Percentiles rank a stretch among this genome's conserved stretches.
These are phyloP conservation scores for Nylanderia fulva DNA, from an alignment of 1,140 invertebrate genomes.

Conservation along the genomic window DNA sequence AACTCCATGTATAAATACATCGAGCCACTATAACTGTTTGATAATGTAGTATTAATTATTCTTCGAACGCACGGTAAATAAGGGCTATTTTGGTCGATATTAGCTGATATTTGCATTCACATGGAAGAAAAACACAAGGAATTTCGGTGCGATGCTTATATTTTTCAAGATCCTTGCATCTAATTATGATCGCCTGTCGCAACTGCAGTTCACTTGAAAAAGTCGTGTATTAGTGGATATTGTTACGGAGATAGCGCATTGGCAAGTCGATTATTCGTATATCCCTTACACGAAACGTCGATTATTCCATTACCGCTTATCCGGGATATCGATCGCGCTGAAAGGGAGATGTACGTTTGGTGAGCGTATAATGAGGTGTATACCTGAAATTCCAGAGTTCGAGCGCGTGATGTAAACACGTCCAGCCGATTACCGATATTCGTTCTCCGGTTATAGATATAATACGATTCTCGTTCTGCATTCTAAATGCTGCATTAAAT, in stretches of 20 bases:
- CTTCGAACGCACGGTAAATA: background rate
- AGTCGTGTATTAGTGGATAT: constrained; percentile 65
- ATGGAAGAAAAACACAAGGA: background rate
- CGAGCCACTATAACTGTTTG: background rate
- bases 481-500: constrained; percentile 27
- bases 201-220: constrained; percentile 44
- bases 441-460: constrained; percentile 41
- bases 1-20: constrained; percentile 6
- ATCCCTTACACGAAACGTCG: constrained; percentile 72
- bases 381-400: constrained; percentile 62
- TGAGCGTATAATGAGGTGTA: constrained; percentile 63
- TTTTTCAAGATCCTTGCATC: constrained; percentile 41
- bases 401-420: constrained; percentile 55
- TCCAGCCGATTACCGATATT: constrained; percentile 62
- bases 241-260: constrained; percentile 63
- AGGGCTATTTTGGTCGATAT: background rate
- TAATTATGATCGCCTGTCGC: constrained; percentile 41
- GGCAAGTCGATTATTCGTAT: constrained; percentile 66
- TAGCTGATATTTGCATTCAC: background rate
- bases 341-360: constrained; percentile 51
- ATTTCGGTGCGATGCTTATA: background rate
- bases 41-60: constrained; percentile 32
- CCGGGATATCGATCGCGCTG: constrained; percentile 63
- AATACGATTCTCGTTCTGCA: constrained; percentile 27
- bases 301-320: constrained; percentile 74